A percentile compares a stretch with the other conserved stretches of the same genome.
Evolutionary conservation across 2,888 invertebrate species (phyloP).

Genomic region (Nineta flava): DNA sequence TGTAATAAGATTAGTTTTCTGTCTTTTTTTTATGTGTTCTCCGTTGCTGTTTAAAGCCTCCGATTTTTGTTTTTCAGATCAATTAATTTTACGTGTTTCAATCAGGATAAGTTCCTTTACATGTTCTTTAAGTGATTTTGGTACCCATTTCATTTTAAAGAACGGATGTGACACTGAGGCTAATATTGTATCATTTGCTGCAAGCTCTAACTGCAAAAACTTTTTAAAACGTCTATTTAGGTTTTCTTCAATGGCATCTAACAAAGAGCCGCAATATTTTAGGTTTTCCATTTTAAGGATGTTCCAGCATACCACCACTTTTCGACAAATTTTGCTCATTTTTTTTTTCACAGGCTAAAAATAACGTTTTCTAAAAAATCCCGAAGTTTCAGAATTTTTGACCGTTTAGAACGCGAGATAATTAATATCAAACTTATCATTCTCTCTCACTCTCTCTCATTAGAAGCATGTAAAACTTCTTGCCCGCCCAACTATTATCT

Average conservation of each 20-base stretch:
- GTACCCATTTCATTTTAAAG: conserved; percentile 9
- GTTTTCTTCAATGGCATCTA: conserved; percentile 7
- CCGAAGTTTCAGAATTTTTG: too few relatives aligned
- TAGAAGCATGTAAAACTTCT: too few relatives aligned
- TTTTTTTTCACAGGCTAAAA: too few relatives aligned
- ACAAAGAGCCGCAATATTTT: conserved; percentile 4
- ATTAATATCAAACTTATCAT: too few relatives aligned
- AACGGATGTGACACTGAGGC: conserved; percentile 6
- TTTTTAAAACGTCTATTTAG: conserved; percentile 5
- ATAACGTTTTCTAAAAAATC: too few relatives aligned
- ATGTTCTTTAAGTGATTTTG: conserved; percentile 7
- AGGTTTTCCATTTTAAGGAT: conserved; percentile 9
- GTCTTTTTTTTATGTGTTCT: not conserved
- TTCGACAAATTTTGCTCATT: too few relatives aligned
- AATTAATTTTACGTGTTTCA: conserved; percentile 5
- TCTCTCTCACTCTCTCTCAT: too few relatives aligned
- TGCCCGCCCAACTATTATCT: too few relatives aligned
- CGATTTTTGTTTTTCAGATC: conserved; percentile 4
- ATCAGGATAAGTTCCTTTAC: conserved; percentile 5
- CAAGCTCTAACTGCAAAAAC: conserved; percentile 4
- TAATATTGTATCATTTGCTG: conserved; percentile 6
- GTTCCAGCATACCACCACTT: too few relatives aligned
- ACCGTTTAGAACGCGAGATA: too few relatives aligned
- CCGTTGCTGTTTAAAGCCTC: not conserved
- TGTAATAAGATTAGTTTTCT: conserved; percentile 2